Percentiles rank a stretch among this genome's conserved stretches.
Evolutionary conservation across 1,140 invertebrate species (phyloP).

Genomic region (Melipona quadrifasciata): DNA sequence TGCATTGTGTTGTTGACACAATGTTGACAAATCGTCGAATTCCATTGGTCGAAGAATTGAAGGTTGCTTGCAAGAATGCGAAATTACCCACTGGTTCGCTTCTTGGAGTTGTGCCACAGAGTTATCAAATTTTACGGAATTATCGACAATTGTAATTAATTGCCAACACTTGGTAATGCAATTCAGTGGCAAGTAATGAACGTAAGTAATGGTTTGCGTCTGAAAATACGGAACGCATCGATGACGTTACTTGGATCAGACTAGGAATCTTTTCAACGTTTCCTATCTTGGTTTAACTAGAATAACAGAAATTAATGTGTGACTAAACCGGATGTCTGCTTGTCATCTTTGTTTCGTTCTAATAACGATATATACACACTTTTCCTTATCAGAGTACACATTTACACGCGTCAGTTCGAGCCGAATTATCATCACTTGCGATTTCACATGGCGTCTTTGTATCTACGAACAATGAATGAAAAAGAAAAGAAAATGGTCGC

Average conservation of each 20-base stretch:
- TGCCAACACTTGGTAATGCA: neutral
- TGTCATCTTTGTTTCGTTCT: neutral
- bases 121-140: conserved; percentile 1
- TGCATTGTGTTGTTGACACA: conserved; percentile 17
- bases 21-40: neutral
- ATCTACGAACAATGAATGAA: neutral
- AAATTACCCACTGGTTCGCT: neutral
- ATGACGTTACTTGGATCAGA: too few relatives aligned
- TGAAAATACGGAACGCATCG: too few relatives aligned
- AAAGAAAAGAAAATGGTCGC: neutral
- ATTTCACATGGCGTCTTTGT: neutral
- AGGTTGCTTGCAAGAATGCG: neutral
- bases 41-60: too few relatives aligned
- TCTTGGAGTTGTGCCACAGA: neutral
- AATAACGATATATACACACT: neutral
- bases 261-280: too few relatives aligned
- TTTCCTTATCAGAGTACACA: neutral
- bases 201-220: too few relatives aligned
- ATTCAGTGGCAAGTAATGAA: neutral
- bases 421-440: neutral
- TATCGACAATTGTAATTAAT: neutral
- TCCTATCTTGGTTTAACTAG: too few relatives aligned
- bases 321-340: too few relatives aligned
- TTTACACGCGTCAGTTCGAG: neutral
- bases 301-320: too few relatives aligned